A percentile compares a stretch with the other conserved stretches of the same genome.
These are phyloP conservation scores for Bolborhynchus lineola DNA, from an alignment of 2,113 vertebrate genomes.

Conservation along the genomic window DNA sequence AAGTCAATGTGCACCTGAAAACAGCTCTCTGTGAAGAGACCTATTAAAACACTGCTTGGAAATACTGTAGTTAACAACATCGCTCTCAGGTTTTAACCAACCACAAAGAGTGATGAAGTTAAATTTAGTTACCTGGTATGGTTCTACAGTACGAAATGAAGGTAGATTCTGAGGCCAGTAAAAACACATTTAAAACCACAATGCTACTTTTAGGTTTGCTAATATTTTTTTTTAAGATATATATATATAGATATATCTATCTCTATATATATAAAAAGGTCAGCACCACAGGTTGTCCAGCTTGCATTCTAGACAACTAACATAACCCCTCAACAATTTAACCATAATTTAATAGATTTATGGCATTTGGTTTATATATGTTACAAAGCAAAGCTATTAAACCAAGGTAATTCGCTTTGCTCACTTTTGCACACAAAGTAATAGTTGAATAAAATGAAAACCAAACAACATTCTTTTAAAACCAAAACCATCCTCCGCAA, in stretches of 20 bases:
- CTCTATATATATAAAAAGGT: constrained; percentile 73
- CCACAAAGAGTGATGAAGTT: constrained; percentile 52
- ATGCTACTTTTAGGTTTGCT: constrained; percentile 78
- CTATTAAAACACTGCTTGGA: constrained; percentile 73
- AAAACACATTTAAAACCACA: constrained; percentile 77
- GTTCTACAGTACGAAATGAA: constrained; percentile 82
- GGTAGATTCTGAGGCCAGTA: constrained; percentile 79
- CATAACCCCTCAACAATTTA: constrained; percentile 70
- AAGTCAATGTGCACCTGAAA: constrained; percentile 80
- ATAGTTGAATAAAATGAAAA: constrained; percentile 64
- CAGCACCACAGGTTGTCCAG: constrained; percentile 78
- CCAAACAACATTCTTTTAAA: constrained; percentile 66
- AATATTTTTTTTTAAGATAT: neutral
- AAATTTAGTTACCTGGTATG: constrained; percentile 75
- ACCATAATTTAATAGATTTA: constrained; percentile 73
- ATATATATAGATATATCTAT: constrained; percentile 51
- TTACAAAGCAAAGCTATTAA: constrained; percentile 74
- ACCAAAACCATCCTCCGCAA: constrained; percentile 54
- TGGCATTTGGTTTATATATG: constrained; percentile 81
- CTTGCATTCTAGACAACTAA: constrained; percentile 65
- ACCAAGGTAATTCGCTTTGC: constrained; percentile 75
- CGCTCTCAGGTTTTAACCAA: constrained; percentile 50
- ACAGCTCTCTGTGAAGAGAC: constrained; percentile 68
- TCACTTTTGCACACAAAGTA: constrained; percentile 70
- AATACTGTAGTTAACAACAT: constrained; percentile 67